Conservation (phyloP, 2,113 vertebrate genomes). For the Mugil cephalus region DNA sequence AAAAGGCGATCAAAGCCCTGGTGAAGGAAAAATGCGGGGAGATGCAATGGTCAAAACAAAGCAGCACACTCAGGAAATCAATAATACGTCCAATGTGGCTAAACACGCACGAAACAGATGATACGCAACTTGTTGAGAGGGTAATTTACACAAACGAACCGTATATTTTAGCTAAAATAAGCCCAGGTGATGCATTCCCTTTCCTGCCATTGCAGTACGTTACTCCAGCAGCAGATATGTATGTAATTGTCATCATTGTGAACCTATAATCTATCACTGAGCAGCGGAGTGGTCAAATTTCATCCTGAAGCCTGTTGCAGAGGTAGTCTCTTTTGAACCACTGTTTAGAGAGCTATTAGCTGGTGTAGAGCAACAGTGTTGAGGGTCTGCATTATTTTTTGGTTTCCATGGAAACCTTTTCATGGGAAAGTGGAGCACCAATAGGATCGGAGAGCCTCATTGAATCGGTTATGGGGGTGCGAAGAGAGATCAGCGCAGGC, state of each 20-base stretch:
- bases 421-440: constrained; percentile 78
- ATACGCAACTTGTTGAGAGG: constrained; percentile 8
- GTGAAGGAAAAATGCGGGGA: constrained; percentile 52
- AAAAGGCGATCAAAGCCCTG: constrained; percentile 69
- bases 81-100: constrained; percentile 36
- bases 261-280: constrained; percentile 24
- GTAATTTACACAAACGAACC: constrained; percentile 43
- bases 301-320: constrained; percentile 67
- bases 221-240: constrained; percentile 32
- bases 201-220: constrained; percentile 35
- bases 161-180: constrained; percentile 38
- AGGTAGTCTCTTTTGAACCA: constrained; percentile 48
- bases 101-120: constrained; percentile 15
- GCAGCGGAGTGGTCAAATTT: constrained; percentile 41
- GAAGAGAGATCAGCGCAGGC: constrained; percentile 64
- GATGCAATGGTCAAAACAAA: constrained; percentile 51
- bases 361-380: constrained; percentile 67
- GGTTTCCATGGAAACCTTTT: constrained; percentile 83
- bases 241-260: constrained; percentile 16
- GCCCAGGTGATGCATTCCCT: constrained; percentile 27
- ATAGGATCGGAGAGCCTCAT: constrained; percentile 66
- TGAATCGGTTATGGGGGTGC: constrained; percentile 75
- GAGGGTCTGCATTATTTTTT: constrained; percentile 78
- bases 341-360: constrained; percentile 76
- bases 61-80: constrained; percentile 46